Evolutionary conservation across 2,113 vertebrate genomes (phyloP), one percentile per base, ranked within the genome.

Genomic region (Sander lucioperca): DNA sequence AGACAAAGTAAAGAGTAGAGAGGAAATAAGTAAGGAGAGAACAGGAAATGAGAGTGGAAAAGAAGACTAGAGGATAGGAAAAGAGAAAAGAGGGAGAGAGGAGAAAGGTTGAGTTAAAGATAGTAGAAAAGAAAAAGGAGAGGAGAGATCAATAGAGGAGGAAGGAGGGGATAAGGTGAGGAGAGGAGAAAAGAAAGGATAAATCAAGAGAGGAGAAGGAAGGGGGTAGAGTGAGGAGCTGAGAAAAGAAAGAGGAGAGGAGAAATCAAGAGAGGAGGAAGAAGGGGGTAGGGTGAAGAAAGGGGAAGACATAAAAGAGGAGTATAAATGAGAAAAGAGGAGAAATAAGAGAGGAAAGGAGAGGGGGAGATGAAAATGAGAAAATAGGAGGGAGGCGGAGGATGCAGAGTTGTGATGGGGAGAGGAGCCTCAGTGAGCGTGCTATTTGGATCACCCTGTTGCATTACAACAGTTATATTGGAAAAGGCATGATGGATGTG

Each of bases 401-500:
- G 57, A 57, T 64, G 54, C 25, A 45, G n/a, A n/a, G n/a, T n/a
- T n/a, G n/a, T n/a, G n/a, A n/a, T n/a, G n/a, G n/a, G n/a, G n/a
- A n/a, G n/a, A n/a, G n/a, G n/a, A n/a, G n/a, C n/a, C 11, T 23
- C 43, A n/a, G 59, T 71, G 36, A 65, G 65, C 63, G 71, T 56
- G 27, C 39, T 30, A 12, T 53, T 43, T 66, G 50, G 6, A 74
- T 59, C 57, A 68, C 56, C 72, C 68, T 56, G 27, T 64, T 64
- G 54, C 39, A 16, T 72, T 69, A 50, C 57, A 72, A 27, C 23
- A 7, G 54, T 68, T 59, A 6, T 45, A 69, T 51, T 64, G 58
- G 50, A 68, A 63, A 64, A 51, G 77, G 25, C 13, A 13, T 72
- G 66, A 79, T 57, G 15, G 65, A 78, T 73, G 27, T 11, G 21